Base-by-base conservation (phyloP, 2,113 vertebrate genomes). In the Ictalurus punctatus region DNA sequence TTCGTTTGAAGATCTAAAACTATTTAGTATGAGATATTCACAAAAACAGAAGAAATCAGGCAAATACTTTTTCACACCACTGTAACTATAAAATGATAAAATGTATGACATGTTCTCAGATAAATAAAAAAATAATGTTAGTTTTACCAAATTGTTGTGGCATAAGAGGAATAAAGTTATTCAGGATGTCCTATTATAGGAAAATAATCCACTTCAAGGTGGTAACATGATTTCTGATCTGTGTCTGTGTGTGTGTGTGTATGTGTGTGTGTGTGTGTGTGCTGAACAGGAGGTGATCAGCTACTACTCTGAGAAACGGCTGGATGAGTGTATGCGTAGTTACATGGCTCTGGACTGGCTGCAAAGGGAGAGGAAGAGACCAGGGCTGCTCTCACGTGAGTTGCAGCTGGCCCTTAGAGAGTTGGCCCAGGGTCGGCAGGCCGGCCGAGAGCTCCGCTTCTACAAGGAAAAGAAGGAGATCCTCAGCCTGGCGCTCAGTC, bases 311-410 rank as follows among this genome's bases (percentile, higher is more conserved):
- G 95, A 96, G 90, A 95, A 95, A 48, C 95, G 92, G 23, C 92
- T 97, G 83, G 96, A 97, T 88, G 96, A 96, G 89, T 93, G 94
- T 91, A 95, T 95, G 91, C 95, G 96, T 84, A 96, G 96, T 89
- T 95, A 96, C 91, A 97, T 97, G 96, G 96, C 96, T 82, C 92
- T 97, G 85, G 96, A 97, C 92, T 97, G 96, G 96, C 95, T 97
- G 76, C 94, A 94, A 92, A 95, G 95, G 89, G 96, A 96, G 73
- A 94, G 91, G 48, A 93, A 94, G 63, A 93, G 91, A 0, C 95
- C 96, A 0, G 96, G 96, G 67, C 92, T 95, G 83, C 93, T 96
- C 83, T 95, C 96, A 56, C 94, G 94, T 89, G 96, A 97, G 92
- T 94, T 97, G 9, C 95, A 95, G 76, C 90, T 92, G 78, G 94